These are phyloP conservation scores for Uropetala carovei DNA, from an alignment of 2,888 invertebrate genomes.

Conservation along the genomic window DNA sequence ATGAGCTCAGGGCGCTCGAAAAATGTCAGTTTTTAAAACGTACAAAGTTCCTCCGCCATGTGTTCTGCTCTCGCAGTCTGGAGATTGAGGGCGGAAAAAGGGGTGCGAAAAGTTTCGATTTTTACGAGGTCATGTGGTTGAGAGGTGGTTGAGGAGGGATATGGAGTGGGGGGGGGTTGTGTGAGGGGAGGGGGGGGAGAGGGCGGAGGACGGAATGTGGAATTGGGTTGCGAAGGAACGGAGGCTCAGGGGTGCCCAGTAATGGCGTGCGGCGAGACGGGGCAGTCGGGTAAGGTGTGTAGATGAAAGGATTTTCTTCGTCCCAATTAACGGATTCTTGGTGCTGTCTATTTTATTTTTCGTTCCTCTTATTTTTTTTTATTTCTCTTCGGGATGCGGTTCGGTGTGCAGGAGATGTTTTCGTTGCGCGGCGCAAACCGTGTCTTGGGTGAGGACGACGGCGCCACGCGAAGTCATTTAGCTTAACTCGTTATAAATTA, in stretches of 20 bases:
- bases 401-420: not conserved
- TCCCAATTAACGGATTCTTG: slow-evolving; percentile 28
- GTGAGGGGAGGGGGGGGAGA: not conserved
- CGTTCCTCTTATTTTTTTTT: not conserved
- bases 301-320: slow-evolving; percentile 24
- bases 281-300: not conserved
- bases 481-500: not conserved
- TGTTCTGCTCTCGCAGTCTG: slow-evolving; percentile 1
- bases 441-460: not conserved
- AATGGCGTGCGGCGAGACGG: slow-evolving; percentile 6
- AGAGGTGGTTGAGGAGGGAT: too few species aligned
- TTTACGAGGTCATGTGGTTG: slow-evolving; percentile 9
- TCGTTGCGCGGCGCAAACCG: not conserved
- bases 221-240: slow-evolving; percentile 12
- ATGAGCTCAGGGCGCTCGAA: not conserved
- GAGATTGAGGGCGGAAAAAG: not conserved
- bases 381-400: not conserved
- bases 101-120: slow-evolving; percentile 13
- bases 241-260: not conserved
- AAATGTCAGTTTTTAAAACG: not conserved
- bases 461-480: not conserved
- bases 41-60: not conserved
- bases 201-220: not conserved
- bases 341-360: not conserved
- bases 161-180: too few species aligned